phyloP scores from a whole-genome alignment of 2,888 invertebrate genomes.

The Hemaris fuciformis region DNA sequence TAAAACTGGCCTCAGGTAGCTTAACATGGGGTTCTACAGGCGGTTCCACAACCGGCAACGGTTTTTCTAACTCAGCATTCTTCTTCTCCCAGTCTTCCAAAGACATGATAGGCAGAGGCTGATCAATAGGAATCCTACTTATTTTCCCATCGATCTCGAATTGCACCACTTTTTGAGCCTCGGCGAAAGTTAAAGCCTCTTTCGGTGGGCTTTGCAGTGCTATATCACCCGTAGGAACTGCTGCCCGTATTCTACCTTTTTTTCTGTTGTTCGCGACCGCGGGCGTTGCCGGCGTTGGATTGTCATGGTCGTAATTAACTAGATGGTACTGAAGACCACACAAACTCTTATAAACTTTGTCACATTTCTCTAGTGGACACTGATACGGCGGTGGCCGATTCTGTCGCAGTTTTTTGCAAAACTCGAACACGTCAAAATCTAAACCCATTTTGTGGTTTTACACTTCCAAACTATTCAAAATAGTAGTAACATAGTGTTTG shows the following conservation, averaged over 20 bases:
- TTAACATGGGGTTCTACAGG: conserved; percentile 71
- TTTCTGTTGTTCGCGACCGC: conserved; percentile 83
- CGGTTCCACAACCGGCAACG: conserved; percentile 66
- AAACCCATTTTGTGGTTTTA: conserved; percentile 83
- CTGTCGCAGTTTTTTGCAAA: conserved; percentile 90
- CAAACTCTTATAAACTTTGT: conserved; percentile 92
- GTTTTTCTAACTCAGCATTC: conserved; percentile 71
- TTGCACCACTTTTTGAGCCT: conserved; percentile 92
- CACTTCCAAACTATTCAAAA: neutral
- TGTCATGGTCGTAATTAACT: conserved; percentile 92
- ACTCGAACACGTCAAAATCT: conserved; percentile 93
- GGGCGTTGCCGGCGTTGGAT: conserved; percentile 85
- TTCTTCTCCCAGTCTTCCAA: conserved; percentile 84
- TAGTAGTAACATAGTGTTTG: neutral
- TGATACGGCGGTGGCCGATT: conserved; percentile 92
- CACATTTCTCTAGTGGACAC: conserved; percentile 92
- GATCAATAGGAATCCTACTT: conserved; percentile 84
- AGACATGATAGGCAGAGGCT: conserved; percentile 85
- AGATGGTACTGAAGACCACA: conserved; percentile 93
- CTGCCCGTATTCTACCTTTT: conserved; percentile 81
- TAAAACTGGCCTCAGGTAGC: conserved; percentile 72
- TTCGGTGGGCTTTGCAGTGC: conserved; percentile 79
- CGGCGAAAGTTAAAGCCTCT: conserved; percentile 90
- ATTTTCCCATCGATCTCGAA: conserved; percentile 92
- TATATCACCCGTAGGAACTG: conserved; percentile 82